phyloP scores from a whole-genome alignment of 1,140 invertebrate genomes.

The Euwallacea similis region DNA sequence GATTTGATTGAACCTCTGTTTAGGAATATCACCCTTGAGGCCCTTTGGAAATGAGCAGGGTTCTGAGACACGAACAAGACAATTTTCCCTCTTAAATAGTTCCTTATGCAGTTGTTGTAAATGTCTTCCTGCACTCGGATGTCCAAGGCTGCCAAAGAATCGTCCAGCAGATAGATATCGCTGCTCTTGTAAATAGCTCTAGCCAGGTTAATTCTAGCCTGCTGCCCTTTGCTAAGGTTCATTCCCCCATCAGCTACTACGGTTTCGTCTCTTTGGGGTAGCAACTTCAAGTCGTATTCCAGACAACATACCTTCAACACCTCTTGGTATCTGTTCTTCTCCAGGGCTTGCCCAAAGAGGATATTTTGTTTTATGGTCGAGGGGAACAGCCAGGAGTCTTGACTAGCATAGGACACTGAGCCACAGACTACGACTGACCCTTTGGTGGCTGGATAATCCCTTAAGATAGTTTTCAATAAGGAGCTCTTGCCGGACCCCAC shows the following conservation, averaged over 20 bases:
- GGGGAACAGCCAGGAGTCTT: constrained; percentile 73
- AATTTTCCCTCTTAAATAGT: constrained; percentile 70
- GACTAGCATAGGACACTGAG: constrained; percentile 68
- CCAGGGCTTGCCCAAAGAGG: constrained; percentile 58
- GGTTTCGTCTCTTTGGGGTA: constrained; percentile 73
- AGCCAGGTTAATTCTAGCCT: constrained; percentile 86
- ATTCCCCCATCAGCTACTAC: constrained; percentile 80
- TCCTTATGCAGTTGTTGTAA: constrained; percentile 71
- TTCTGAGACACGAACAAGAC: constrained; percentile 80
- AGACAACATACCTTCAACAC: constrained; percentile 66
- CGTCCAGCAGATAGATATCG: constrained; percentile 79
- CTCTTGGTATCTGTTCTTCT: constrained; percentile 37
- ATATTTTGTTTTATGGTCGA: constrained; percentile 63
- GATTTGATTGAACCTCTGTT: constrained; percentile 58
- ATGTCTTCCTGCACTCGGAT: constrained; percentile 80
- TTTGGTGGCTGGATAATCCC: constrained; percentile 65
- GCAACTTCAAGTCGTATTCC: constrained; percentile 68
- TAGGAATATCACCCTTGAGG: constrained; percentile 68
- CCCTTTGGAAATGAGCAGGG: constrained; percentile 77
- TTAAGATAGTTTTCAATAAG: constrained; percentile 68
- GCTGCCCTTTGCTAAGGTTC: constrained; percentile 82
- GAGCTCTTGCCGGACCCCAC: constrained; percentile 85
- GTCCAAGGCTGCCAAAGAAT: constrained; percentile 82
- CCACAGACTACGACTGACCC: constrained; percentile 64
- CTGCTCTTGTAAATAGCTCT: constrained; percentile 78